Base-by-base conservation (phyloP, 2,797 vertebrate genomes). In the Pyrocephalus nanus region DNA sequence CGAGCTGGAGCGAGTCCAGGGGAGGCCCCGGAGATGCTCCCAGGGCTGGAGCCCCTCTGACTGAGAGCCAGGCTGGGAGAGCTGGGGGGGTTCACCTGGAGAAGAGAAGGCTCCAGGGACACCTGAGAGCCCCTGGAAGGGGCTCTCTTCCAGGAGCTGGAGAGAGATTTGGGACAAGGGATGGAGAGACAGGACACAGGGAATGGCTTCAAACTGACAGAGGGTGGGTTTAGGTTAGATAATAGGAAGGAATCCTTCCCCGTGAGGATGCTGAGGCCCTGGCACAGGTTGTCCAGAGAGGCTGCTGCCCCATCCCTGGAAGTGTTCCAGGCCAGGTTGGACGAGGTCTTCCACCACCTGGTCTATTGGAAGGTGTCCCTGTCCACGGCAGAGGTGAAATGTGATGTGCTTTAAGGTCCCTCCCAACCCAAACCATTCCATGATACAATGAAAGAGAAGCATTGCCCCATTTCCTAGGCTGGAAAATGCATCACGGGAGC, bases 401-500 rank as follows among this genome's bases (percentile, higher is more conserved):
- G 20, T 19, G 38, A 71, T 40, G n/a, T 1, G 9, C 8, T 77
- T 51, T 51, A 76, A 34, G 6, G 62, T 36, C 4, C 14, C 14
- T 45, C 57, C 12, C 21, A 25, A 57, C 76, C n/a, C 51, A 77
- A 72, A 42, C 40, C 0, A 1, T 65, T 53, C 30, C 22, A 36
- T 27, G 25, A 53, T 32, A 58, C 30, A 26, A 8, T 23, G 29
- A 34, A 42, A 25, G 57, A 64, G 29, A 58, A 84, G 21, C 21
- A 32, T 40, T 23, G 25, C 32, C 20, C 6, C 6, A 2, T 69
- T 18, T 43, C 67, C 42, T 15, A 4, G 34, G 42, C 7, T 3
- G 86, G 58, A 36, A 51, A 34, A 36, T 3, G 8, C 29, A 34
- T 18, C 1, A 2, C 0, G 0, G 22, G 34, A 71, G 19, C 13